Evolutionary conservation across 2,888 invertebrate genomes (phyloP), one percentile per base, ranked within the genome.

Genomic region (Caenorhabditis sp.): DNA sequence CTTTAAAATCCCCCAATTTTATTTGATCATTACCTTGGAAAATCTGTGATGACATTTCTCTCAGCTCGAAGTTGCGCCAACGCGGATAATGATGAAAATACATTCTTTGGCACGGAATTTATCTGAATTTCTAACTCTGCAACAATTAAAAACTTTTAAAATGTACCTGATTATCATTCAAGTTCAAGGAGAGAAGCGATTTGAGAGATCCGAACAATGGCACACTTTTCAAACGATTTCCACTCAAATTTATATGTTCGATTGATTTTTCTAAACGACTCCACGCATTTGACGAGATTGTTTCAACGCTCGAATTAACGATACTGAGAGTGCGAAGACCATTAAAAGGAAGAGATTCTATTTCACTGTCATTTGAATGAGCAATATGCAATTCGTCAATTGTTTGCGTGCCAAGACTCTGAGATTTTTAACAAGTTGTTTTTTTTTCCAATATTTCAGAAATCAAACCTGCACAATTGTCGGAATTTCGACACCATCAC

Each of bases 31-130:
- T 57, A 60, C 21, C 57, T 12, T 17, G 79, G 68, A 6, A 86
- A 64, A 10, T 62, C 58, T 66, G 83, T 83, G 27, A 86, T 86
- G 5, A 69, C 50, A 66, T 86, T 86, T 54, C 69, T 60, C 49
- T 78, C 74, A 55, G 86, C 66, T 57, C 85, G 73, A 19, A 86
- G 31, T 37, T 83, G 81, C 14, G 65, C 66, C 26, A 74, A 26
- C 0, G 66, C 36, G 1, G 69, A 21, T 17, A 69, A 43, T 12
- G 61, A 66, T 4, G 49, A 19, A n/a, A 74, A 53, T 8, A 69
- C 62, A 6, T 66, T 59, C 1, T 69, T 66, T 5, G 62, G 58
- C 37, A 74, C 23, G 12, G 31, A 23, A 23, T 51, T 51, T 26
- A 74, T 74, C 69, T 67, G 53, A 62, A 36, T 8, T 36, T 36